Conservation (phyloP, 2,113 vertebrate species). For the Hemiscyllium ocellatum region DNA sequence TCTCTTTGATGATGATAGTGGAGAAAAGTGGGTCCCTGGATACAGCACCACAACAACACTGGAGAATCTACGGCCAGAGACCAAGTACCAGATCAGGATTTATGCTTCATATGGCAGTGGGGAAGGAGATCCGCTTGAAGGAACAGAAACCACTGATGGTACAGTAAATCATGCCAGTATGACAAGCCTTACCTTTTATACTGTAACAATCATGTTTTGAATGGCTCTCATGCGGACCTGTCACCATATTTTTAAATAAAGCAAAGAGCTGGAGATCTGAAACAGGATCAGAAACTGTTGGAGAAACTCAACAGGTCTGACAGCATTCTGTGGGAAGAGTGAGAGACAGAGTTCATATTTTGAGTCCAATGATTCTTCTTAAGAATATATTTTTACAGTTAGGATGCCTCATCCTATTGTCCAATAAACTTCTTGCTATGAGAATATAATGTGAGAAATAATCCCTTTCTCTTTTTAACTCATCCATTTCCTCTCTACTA, state of each 20-base stretch:
- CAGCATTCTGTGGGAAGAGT: too few relatives aligned
- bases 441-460: neutral
- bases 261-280: too few relatives aligned
- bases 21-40: constrained; percentile 70
- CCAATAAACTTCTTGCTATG: neutral
- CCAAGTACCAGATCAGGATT: constrained; percentile 79
- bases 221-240: neutral
- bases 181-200: neutral
- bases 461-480: neutral
- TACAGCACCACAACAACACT: constrained; percentile 62
- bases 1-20: constrained; percentile 63
- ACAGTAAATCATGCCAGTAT: constrained; percentile 42
- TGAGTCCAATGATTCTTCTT: too few relatives aligned
- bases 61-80: constrained; percentile 79
- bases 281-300: too few relatives aligned
- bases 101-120: constrained; percentile 68
- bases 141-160: constrained; percentile 85
- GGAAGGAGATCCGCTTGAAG: constrained; percentile 70
- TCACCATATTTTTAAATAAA: neutral
- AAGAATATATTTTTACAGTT: neutral
- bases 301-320: too few relatives aligned
- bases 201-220: neutral
- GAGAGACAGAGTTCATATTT: too few relatives aligned
- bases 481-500: neutral
- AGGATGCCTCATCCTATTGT: neutral